A percentile compares a stretch with the other conserved stretches of the same genome.
These are phyloP conservation scores for Psylliodes chrysocephalus DNA, from an alignment of 2,888 invertebrate genomes.

Conservation along the genomic window DNA sequence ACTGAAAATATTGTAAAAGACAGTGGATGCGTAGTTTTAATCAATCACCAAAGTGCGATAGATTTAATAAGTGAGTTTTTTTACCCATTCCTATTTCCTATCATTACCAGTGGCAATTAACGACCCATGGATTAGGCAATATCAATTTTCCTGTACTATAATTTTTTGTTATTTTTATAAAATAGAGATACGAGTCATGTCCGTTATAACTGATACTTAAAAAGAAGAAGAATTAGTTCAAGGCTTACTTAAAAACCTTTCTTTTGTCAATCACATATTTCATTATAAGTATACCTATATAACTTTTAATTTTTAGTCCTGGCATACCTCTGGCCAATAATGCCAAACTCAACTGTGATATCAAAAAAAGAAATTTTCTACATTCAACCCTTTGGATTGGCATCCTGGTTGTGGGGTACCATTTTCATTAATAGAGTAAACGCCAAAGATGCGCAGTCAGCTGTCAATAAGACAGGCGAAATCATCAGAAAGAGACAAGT, in stretches of 20 bases:
- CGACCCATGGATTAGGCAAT: too few species aligned
- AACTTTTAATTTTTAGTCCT: slow-evolving; percentile 67
- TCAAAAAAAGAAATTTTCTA: slow-evolving; percentile 86
- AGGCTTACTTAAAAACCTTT: too few species aligned
- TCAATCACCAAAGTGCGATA: slow-evolving; percentile 90
- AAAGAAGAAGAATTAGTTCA: too few species aligned
- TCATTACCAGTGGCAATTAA: too few species aligned
- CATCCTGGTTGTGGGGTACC: slow-evolving; percentile 88
- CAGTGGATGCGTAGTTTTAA: slow-evolving; percentile 81
- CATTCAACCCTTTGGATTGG: slow-evolving; percentile 85
- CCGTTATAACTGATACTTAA: too few species aligned
- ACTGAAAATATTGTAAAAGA: slow-evolving; percentile 79
- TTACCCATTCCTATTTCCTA: too few species aligned
- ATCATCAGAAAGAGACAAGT: slow-evolving; percentile 75
- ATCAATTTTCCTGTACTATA: too few species aligned
- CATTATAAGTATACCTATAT: too few species aligned
- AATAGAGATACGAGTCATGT: too few species aligned
- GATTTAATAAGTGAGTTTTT: slow-evolving; percentile 82
- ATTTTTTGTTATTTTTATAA: too few species aligned
- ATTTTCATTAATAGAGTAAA: slow-evolving; percentile 87
- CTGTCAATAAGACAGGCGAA: slow-evolving; percentile 77
- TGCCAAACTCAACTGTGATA: slow-evolving; percentile 83
- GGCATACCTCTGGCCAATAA: slow-evolving; percentile 84
- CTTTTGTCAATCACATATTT: too few species aligned
- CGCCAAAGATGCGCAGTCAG: slow-evolving; percentile 74